Conservation (phyloP, 1,140 invertebrate genomes). For the Sinella curviseta region DNA sequence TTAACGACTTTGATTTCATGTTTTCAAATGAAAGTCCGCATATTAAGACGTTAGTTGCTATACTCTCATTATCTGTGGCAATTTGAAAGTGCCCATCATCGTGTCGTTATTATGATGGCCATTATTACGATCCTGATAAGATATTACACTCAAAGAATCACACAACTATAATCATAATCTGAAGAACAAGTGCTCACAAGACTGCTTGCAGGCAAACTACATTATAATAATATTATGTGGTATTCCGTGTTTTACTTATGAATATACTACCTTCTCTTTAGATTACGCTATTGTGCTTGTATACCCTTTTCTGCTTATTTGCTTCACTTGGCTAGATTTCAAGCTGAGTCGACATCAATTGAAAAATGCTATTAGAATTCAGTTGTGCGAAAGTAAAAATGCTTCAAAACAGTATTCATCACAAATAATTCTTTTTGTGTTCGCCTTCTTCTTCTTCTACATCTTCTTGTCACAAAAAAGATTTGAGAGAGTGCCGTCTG, state of each 20-base stretch:
- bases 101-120: not conserved
- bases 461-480: slow-evolving; percentile 4
- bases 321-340: slow-evolving; percentile 9
- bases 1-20: not conserved
- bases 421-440: slow-evolving; percentile 1
- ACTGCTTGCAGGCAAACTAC: not conserved
- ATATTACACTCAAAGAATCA: too few species aligned
- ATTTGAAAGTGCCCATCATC: slow-evolving; percentile 9
- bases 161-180: too few species aligned
- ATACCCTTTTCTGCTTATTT: not conserved
- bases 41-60: not conserved
- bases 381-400: slow-evolving; percentile 23
- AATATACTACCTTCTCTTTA: too few species aligned
- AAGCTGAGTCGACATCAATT: not conserved
- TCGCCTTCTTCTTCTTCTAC: not conserved
- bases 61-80: not conserved
- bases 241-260: too few species aligned
- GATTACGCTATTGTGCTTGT: not conserved
- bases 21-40: not conserved
- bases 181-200: too few species aligned
- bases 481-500: not conserved
- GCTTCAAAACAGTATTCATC: slow-evolving; percentile 15
- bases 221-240: too few species aligned
- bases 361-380: slow-evolving; percentile 19
- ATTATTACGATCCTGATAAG: not conserved